Evolutionary conservation across 2,797 vertebrate species (phyloP), one percentile per base, ranked within the genome.

Genomic region (Ptychadena robeensis): DNA sequence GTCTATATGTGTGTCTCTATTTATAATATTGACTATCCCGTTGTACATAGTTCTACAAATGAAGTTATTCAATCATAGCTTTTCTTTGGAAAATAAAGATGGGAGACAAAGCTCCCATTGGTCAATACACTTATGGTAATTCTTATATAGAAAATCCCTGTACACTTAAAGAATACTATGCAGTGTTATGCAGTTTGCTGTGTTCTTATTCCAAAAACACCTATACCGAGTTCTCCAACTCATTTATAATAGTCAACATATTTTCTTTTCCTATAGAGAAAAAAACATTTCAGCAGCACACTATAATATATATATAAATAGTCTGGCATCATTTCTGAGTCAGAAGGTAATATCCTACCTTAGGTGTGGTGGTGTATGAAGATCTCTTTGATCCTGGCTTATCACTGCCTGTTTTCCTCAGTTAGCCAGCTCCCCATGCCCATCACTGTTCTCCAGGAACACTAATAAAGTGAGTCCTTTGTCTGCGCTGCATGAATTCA

Each of bases 401-500:
- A 73, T 35, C 48, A 9, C 66, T 44, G 25, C 38, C 81, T 67
- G 68, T 69, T 79, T 77, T 86, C n/a, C 70, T 72, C 81, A 78
- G 57, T 48, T 61, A 81, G 63, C 53, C 81, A 83, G 80, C 88
- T 86, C 73, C 88, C 9, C 84, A 32, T 85, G 80, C 82, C 79
- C 82, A 44, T 57, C 80, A 64, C 81, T 87, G 59, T 82, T 12
- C 86, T 82, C 74, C 0, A 74, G 31, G 30, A 86, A 80, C 87
- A 83, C 81, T 88, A 82, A 8, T 85, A 61, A 67, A 73, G 57
- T 37, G 65, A 72, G 66, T 89, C 83, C 85, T 87, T 88, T 88
- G 86, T 90, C 77, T 88, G 78, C 89, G 85, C 65, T 82, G 75
- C 77, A 83, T 85, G 85, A 79, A 88, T 89, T 88, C 38, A 25